Conservation (phyloP, 1,140 invertebrate species). For the Acromyrmex charruanus region DNA sequence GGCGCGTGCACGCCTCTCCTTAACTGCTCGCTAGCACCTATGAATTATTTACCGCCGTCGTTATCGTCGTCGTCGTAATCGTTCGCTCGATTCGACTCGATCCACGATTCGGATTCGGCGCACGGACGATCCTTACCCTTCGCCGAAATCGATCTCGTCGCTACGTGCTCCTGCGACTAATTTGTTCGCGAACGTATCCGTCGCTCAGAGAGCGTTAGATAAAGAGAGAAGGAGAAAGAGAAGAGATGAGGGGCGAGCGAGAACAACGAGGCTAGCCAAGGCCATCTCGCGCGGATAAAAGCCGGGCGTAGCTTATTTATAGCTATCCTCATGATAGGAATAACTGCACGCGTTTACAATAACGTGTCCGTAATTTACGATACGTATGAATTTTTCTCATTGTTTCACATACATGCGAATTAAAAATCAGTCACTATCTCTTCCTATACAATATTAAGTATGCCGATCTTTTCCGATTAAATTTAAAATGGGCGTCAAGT, state of each 20-base stretch:
- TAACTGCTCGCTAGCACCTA: constrained; percentile 36
- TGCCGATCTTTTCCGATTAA: background rate
- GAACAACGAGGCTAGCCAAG: constrained; percentile 37
- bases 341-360: constrained; percentile 48
- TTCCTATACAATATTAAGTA: too few species aligned
- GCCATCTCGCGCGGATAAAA: constrained; percentile 58
- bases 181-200: constrained; percentile 33
- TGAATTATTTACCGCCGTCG: constrained; percentile 59
- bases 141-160: constrained; percentile 45
- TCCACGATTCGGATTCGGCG: constrained; percentile 42
- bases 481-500: background rate
- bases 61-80: constrained; percentile 23
- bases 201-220: background rate
- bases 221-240: background rate
- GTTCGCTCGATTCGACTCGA: constrained; percentile 6
- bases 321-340: constrained; percentile 47
- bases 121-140: constrained; percentile 22
- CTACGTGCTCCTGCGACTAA: constrained; percentile 26
- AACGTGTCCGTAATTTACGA: constrained; percentile 24
- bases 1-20: constrained; percentile 34
- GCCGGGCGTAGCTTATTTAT: constrained; percentile 48
- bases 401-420: too few species aligned
- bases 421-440: too few species aligned
- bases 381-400: constrained; percentile 20
- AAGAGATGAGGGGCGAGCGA: background rate